phyloP scores from a whole-genome alignment of 2,888 invertebrate species.

The Clusia tigrina region DNA sequence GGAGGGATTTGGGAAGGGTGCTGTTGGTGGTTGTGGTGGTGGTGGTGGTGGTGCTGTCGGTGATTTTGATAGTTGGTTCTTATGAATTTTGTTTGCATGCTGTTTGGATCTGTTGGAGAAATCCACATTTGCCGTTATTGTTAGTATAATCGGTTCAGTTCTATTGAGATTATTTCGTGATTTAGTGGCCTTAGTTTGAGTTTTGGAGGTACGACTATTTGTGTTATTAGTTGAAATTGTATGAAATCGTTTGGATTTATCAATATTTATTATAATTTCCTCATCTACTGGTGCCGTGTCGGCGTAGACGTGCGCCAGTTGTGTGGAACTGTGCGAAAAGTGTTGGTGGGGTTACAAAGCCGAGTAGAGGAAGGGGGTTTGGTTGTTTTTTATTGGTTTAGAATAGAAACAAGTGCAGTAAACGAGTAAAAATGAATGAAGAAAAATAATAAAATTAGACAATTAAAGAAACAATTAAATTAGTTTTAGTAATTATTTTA shows the following conservation, averaged over 20 bases:
- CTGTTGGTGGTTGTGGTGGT: constrained; percentile 33
- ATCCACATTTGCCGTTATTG: constrained; percentile 58
- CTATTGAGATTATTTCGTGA: constrained; percentile 47
- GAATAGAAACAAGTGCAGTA: no score
- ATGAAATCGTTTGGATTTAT: not conserved
- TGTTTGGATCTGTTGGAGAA: constrained; percentile 60
- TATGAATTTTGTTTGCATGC: constrained; percentile 55
- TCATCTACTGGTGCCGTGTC: not conserved
- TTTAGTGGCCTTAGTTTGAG: constrained; percentile 29
- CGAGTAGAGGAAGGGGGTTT: no score
- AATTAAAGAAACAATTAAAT: not conserved
- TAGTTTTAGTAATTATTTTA: not conserved
- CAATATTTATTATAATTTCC: not conserved
- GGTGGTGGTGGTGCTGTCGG: constrained; percentile 39
- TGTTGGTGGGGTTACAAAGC: constrained; percentile 6
- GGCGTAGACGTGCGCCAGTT: not conserved
- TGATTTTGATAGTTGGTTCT: constrained; percentile 46
- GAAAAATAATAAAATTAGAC: not conserved
- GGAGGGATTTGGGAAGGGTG: constrained; percentile 19
- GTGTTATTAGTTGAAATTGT: constrained; percentile 25
- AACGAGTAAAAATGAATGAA: not conserved
- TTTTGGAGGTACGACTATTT: constrained; percentile 66
- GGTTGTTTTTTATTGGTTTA: no score
- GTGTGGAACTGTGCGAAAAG: not conserved
- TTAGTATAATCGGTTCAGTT: constrained; percentile 48